Percentiles rank a stretch among this genome's conserved stretches.
Conservation (phyloP, 2,797 vertebrate genomes). For the Xenentodon cancila region DNA sequence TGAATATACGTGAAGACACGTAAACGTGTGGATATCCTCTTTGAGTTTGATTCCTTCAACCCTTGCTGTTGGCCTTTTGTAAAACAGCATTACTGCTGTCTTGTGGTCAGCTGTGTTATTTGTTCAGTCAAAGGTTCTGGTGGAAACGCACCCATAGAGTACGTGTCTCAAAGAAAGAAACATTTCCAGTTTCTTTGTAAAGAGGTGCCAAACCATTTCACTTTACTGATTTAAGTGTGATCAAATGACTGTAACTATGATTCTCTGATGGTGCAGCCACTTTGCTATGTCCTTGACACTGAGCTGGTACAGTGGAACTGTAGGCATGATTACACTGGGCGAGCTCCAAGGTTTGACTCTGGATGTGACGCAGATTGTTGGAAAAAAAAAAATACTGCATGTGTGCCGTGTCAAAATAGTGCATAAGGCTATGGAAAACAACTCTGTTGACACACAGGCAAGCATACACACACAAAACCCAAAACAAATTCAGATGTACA, state of each 20-base stretch:
- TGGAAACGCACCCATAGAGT: too few relatives aligned
- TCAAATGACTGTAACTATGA: slow-evolving; percentile 14
- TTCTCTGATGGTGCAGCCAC: slow-evolving; percentile 10
- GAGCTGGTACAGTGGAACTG: slow-evolving; percentile 33
- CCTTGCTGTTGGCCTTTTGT: too few relatives aligned
- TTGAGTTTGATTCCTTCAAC: too few relatives aligned
- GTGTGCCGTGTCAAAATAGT: slow-evolving; percentile 32
- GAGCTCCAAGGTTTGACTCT: slow-evolving; percentile 46
- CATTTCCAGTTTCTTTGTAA: slow-evolving; percentile 1
- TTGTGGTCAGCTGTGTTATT: too few relatives aligned
- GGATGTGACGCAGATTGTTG: slow-evolving; percentile 32
- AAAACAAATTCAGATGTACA: slow-evolving; percentile 28
- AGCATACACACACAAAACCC: slow-evolving; percentile 1
- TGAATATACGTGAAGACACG: background rate
- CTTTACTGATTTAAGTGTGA: slow-evolving; percentile 4
- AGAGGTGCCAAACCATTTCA: slow-evolving; percentile 1
- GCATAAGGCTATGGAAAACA: slow-evolving; percentile 28
- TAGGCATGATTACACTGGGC: slow-evolving; percentile 51
- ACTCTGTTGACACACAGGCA: slow-evolving; percentile 14
- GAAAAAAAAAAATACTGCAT: slow-evolving; percentile 4
- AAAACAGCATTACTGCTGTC: too few relatives aligned
- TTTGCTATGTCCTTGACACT: slow-evolving; percentile 49
- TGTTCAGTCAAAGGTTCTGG: too few relatives aligned
- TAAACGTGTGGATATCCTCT: too few relatives aligned
- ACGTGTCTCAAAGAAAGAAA: background rate